Percentiles rank a stretch among this genome's conserved stretches.
phyloP scores from a whole-genome alignment of 2,113 vertebrate genomes.

The Thalassarche chlororhynchos region DNA sequence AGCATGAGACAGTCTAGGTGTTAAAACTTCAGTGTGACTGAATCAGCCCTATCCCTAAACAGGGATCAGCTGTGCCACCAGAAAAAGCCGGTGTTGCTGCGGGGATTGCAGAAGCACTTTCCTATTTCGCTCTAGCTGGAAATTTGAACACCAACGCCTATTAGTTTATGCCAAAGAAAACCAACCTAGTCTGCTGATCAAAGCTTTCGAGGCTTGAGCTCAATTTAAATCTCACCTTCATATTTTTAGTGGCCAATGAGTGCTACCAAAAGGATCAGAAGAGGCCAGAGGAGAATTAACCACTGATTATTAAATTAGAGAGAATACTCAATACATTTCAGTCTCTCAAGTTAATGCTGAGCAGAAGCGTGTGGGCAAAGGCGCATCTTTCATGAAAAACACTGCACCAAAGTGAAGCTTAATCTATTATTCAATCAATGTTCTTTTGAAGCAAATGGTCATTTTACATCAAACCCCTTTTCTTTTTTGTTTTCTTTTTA shows the following conservation, averaged over 20 bases:
- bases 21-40: not conserved
- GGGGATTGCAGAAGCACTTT: not conserved
- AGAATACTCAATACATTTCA: not conserved
- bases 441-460: slow-evolving; percentile 55
- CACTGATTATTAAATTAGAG: slow-evolving; percentile 9
- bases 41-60: not conserved
- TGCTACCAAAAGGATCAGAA: not conserved
- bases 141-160: not conserved
- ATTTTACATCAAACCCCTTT: slow-evolving; percentile 38
- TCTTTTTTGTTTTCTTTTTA: slow-evolving; percentile 15
- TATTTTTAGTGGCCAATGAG: not conserved
- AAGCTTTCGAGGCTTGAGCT: not conserved
- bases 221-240: not conserved
- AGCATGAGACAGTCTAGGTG: not conserved
- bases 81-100: not conserved
- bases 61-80: not conserved
- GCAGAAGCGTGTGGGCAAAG: not conserved
- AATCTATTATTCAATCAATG: slow-evolving; percentile 62
- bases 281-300: not conserved
- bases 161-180: not conserved
- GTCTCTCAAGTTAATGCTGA: not conserved
- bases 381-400: slow-evolving; percentile 14
- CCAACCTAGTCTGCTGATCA: not conserved
- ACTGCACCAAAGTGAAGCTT: slow-evolving; percentile 11
- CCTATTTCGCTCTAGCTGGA: not conserved